phyloP scores from a whole-genome alignment of 2,113 vertebrate genomes.

The Nansenia antarctica region DNA sequence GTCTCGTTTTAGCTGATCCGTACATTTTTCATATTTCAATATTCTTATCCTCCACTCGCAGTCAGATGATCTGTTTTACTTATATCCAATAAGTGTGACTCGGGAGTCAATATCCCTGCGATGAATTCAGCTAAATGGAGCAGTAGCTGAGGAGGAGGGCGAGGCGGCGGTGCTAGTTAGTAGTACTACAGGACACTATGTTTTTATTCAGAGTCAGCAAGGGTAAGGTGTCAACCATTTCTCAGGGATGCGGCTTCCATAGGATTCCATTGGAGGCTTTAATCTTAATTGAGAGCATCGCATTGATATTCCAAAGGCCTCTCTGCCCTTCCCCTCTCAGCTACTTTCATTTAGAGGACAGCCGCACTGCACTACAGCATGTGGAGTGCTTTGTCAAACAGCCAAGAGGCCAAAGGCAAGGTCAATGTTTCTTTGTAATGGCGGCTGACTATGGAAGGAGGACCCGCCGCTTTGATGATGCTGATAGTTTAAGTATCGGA shows the following conservation, averaged over 20 bases:
- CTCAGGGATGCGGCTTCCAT: conserved; percentile 68
- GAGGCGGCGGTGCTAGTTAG: conserved; percentile 47
- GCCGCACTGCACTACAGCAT: conserved; percentile 66
- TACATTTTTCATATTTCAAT: conserved; percentile 72
- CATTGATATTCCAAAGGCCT: conserved; percentile 78
- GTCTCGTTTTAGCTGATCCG: conserved; percentile 73
- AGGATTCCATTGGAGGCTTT: conserved; percentile 74
- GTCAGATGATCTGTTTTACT: conserved; percentile 74
- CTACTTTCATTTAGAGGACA: conserved; percentile 77
- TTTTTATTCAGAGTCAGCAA: conserved; percentile 71
- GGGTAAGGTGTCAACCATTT: conserved; percentile 76
- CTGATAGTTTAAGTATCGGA: conserved; percentile 33
- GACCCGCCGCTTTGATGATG: conserved; percentile 63
- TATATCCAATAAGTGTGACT: conserved; percentile 72
- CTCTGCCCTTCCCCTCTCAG: conserved; percentile 74
- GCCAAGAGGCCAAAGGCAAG: conserved; percentile 78
- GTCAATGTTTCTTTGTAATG: conserved; percentile 66
- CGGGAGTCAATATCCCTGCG: conserved; percentile 67
- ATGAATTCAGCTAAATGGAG: conserved; percentile 49
- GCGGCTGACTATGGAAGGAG: conserved; percentile 51
- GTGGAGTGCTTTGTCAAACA: conserved; percentile 74
- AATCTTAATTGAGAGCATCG: conserved; percentile 77
- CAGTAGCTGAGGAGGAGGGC: conserved; percentile 41
- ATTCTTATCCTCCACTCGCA: conserved; percentile 73
- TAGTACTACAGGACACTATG: conserved; percentile 47